Base-by-base conservation (phyloP, 2,888 invertebrate species). In the Saturnia japonica region DNA sequence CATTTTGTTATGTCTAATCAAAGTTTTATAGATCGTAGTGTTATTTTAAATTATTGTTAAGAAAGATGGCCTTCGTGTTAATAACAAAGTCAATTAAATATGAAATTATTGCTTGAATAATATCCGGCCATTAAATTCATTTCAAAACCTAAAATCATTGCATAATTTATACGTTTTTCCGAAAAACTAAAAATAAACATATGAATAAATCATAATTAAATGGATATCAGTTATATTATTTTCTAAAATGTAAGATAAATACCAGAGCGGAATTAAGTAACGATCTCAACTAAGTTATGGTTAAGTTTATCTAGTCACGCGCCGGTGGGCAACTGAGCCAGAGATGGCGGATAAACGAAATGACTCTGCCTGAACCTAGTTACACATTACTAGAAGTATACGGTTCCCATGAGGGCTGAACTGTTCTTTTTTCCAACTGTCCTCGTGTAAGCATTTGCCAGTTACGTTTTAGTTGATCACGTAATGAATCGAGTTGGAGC, bases 281-380 rank as follows among this genome's bases (percentile, higher is more conserved):
- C 22, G 64, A 64, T 64, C 34, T 64, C 34, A 40, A 64, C 40
- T 64, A 64, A 64, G 64, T 64, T 64, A 64, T 64, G 64, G 19
- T n/a, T 40, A 64, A 64, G 64, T 64, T 64, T 43, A 25, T 71
- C 73, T 40, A 60, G 86, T 83, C 82, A 82, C 80, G 85, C 84
- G 81, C 88, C 82, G 85, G 77, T 88, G 85, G 75, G 68, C 73
- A 89, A 84, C 73, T 73, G 79, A 84, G 84, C 76, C 83, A 77
- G 71, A 77, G 71, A 84, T 83, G 74, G 77, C 75, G 75, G 83
- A 83, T 86, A 83, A 80, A 79, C 82, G 77, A 81, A 87, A 85
- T 85, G 78, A 80, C 84, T 86, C 81, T 83, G 85, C 82, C 85
- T 85, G 83, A 64, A 40, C 64, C 40, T 19, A 40, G 64, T 64